phyloP scores from a whole-genome alignment of 2,113 vertebrate genomes.

The Centropus unirufus region DNA sequence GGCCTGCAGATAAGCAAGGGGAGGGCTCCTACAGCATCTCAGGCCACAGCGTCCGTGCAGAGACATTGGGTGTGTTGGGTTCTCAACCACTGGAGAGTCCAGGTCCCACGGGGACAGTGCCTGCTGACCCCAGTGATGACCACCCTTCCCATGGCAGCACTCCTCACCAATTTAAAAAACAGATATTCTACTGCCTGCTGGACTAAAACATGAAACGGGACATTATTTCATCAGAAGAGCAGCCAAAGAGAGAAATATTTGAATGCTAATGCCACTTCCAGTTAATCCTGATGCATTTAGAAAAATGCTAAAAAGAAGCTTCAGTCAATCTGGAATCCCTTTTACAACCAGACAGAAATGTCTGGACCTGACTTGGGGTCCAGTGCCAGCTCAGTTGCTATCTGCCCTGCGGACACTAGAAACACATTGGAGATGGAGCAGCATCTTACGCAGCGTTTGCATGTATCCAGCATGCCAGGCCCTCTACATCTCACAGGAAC shows the following conservation, averaged over 20 bases:
- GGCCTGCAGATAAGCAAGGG: constrained; percentile 2
- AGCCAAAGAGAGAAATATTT: not conserved
- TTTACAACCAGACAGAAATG: not conserved
- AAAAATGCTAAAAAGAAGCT: not conserved
- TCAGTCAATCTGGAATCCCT: not conserved
- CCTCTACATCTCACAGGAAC: not conserved
- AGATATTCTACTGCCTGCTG: not conserved
- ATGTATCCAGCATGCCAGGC: not conserved
- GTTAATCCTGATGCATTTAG: not conserved
- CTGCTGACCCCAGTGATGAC: not conserved
- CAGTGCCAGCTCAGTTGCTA: too few species aligned
- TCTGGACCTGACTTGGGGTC: not conserved
- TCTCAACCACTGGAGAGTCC: not conserved
- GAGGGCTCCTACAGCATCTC: not conserved
- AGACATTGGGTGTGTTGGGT: not conserved
- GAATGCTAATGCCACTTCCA: not conserved
- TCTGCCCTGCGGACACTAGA: not conserved
- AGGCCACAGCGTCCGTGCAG: not conserved
- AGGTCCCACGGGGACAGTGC: not conserved
- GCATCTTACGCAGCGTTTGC: not conserved
- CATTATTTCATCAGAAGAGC: not conserved
- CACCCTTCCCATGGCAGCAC: not conserved
- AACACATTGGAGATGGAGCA: not conserved
- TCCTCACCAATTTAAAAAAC: not conserved
- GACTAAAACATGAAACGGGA: not conserved